Evolutionary conservation across 2,113 vertebrate species (phyloP).

Genomic region (Heptranchias perlo): DNA sequence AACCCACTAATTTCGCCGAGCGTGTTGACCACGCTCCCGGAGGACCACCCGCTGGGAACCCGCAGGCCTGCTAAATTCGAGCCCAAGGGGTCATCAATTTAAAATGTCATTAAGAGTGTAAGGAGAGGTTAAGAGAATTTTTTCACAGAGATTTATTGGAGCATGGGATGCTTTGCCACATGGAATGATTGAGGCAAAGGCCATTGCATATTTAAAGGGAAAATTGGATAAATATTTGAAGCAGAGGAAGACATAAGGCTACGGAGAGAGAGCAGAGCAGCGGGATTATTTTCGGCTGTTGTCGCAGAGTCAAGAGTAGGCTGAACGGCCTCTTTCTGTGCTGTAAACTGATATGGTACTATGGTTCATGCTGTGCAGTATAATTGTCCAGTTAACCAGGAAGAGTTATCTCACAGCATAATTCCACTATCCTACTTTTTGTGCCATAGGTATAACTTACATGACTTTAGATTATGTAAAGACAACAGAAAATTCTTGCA

Average conservation of each 20-base stretch:
- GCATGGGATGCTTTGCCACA: neutral
- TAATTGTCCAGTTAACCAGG: neutral
- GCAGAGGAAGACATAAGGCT: neutral
- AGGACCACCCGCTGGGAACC: no score
- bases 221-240: neutral
- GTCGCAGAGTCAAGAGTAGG: no score
- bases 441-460: neutral
- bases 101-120: neutral
- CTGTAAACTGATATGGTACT: neutral
- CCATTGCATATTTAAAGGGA: neutral
- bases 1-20: no score
- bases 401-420: neutral
- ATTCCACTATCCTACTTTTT: neutral
- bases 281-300: no score
- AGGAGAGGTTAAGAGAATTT: neutral
- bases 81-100: neutral
- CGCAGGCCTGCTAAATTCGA: no score
- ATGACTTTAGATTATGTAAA: neutral
- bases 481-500: neutral
- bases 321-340: neutral
- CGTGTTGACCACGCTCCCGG: no score
- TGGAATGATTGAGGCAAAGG: neutral
- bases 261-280: no score
- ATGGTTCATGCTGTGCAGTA: neutral
- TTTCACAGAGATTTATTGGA: neutral